Evolutionary conservation across 2,888 invertebrate species (phyloP).

Genomic region (Drosophila fulvimacula): DNA sequence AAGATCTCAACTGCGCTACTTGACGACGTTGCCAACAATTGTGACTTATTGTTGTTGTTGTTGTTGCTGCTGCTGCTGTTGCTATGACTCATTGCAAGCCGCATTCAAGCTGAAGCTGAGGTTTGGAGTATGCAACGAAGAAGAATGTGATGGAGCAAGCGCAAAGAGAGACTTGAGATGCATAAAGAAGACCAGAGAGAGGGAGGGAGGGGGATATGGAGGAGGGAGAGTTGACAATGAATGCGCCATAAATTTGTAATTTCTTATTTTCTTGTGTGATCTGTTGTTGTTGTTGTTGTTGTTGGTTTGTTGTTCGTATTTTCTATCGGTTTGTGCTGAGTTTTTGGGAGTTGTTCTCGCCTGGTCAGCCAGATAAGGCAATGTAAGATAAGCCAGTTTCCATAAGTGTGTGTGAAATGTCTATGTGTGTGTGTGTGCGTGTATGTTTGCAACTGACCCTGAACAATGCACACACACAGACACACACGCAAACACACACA

Average conservation of each 20-base stretch:
- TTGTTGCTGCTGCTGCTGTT: constrained; percentile 24
- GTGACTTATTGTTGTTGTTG: constrained; percentile 32
- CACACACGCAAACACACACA: constrained; percentile 8
- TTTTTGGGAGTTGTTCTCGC: constrained; percentile 27
- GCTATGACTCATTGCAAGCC: constrained; percentile 50
- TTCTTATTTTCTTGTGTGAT: constrained; percentile 66
- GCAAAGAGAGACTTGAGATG: constrained; percentile 22
- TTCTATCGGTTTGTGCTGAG: constrained; percentile 1
- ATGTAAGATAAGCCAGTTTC: constrained; percentile 36
- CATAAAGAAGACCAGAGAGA: not conserved
- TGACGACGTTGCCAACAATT: constrained; percentile 52
- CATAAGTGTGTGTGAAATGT: constrained; percentile 9
- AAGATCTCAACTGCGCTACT: constrained; percentile 34
- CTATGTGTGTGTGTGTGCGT: not conserved
- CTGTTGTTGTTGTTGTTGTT: constrained; percentile 14
- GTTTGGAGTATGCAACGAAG: constrained; percentile 10
- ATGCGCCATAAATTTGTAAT: constrained; percentile 65
- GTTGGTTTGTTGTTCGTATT: constrained; percentile 13
- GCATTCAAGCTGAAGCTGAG: constrained; percentile 2
- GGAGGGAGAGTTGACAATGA: constrained; percentile 51
- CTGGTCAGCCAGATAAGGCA: constrained; percentile 39
- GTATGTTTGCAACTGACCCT: constrained; percentile 28
- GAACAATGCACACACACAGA: constrained; percentile 13
- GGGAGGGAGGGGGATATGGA: not conserved
- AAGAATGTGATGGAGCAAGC: constrained; percentile 3